A percentile compares a stretch with the other conserved stretches of the same genome.
Conservation (phyloP, 2,797 vertebrate genomes). For the Gephyroberyx darwinii region DNA sequence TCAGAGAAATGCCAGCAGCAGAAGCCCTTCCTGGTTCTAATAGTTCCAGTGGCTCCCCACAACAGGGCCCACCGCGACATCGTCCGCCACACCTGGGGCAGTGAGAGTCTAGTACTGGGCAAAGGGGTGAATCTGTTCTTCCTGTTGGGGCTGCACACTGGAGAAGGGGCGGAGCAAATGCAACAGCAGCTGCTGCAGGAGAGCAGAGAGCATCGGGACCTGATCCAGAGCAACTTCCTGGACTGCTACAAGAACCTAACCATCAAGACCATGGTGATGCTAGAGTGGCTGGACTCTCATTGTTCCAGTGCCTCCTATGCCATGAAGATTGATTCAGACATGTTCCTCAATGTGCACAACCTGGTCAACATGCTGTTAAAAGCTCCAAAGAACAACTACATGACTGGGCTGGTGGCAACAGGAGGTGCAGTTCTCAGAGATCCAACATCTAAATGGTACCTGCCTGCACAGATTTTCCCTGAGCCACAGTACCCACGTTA, state of each 20-base stretch:
- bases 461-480: slow-evolving; percentile 55
- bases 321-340: slow-evolving; percentile 74
- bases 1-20: slow-evolving; percentile 55
- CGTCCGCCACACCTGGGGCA: slow-evolving; percentile 78
- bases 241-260: slow-evolving; percentile 79
- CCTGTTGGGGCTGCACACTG: slow-evolving; percentile 54
- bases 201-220: slow-evolving; percentile 54
- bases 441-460: slow-evolving; percentile 60
- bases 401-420: slow-evolving; percentile 59
- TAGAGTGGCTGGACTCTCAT: slow-evolving; percentile 67
- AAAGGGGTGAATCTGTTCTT: slow-evolving; percentile 68
- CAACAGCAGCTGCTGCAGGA: slow-evolving; percentile 49
- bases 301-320: slow-evolving; percentile 67
- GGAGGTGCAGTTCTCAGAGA: slow-evolving; percentile 32
- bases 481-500: slow-evolving; percentile 66
- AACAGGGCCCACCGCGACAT: neutral
- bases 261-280: slow-evolving; percentile 72
- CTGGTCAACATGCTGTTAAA: slow-evolving; percentile 43
- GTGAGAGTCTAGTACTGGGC: slow-evolving; percentile 58
- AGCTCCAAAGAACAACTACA: slow-evolving; percentile 19
- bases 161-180: slow-evolving; percentile 7
- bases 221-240: slow-evolving; percentile 74
- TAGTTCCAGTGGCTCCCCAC: slow-evolving; percentile 50
- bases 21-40: slow-evolving; percentile 69
- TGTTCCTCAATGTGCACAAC: slow-evolving; percentile 75